Base-by-base conservation (phyloP, 1,140 invertebrate genomes). In the Acromyrmex charruanus region DNA sequence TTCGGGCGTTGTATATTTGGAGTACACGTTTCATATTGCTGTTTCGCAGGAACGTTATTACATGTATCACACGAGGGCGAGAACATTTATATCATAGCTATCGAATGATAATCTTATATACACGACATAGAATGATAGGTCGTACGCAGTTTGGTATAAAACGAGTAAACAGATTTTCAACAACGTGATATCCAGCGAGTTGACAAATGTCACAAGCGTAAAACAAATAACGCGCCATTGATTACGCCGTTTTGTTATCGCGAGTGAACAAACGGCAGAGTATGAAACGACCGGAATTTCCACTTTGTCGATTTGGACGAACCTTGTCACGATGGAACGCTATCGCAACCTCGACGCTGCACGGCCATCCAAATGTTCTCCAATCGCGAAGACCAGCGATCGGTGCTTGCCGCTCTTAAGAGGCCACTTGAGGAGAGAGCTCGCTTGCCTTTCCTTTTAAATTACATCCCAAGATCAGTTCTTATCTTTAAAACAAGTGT, bases 301-400 rank as follows among this genome's bases (percentile, higher is more conserved):
- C 88, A 81, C 63, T 86, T 65, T 77, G 88, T 89, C 63, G 68
- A 80, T 77, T 63, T 58, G 87, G 81, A 86, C 44, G 88, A 87
- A 81, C 49, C 14, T 59, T 28, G 74, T 59, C 53, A 28, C 18
- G 84, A 31, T 74, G 66, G 63, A 25, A 80, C 80, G 85, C 86
- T 86, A 86, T 89, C 82, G 69, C 66, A n/a, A 10, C 16, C 16
- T 14, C 25, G 25, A 63, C 3, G 28, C 1, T n/a, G 44, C 16
- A 44, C 51, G 59, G 14, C 2, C 25, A 6, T 79, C 18, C 77
- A 44, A 49, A 72, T 81, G 51, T 58, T 16, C 79, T 16, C 18
- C 59, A 28, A 71, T 71, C n/a, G 21, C 44, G 53, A 72, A 21
- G 61, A 79, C 25, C 12, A 28, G 21, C 2, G 66, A 59, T 71